Evolutionary conservation across 1,140 invertebrate species (phyloP).

Genomic region (Trichonephila clavipes): DNA sequence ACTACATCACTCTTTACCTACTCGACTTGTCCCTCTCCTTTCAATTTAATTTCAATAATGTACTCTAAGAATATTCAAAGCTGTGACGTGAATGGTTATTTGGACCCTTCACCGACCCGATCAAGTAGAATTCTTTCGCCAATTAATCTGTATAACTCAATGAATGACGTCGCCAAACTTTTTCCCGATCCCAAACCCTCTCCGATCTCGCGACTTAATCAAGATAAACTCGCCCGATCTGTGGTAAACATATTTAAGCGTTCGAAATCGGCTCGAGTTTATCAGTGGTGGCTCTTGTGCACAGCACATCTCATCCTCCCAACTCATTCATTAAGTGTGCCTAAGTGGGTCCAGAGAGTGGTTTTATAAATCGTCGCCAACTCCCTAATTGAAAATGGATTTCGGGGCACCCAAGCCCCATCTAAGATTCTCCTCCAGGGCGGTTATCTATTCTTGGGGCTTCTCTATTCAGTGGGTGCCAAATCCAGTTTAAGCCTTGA

Average conservation of each 20-base stretch:
- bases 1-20: too few species aligned
- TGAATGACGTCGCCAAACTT: background rate
- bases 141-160: too few species aligned
- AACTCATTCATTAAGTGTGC: background rate
- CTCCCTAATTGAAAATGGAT: slow-evolving; percentile 73
- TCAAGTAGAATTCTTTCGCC: too few species aligned
- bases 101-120: too few species aligned
- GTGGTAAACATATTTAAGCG: background rate
- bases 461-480: slow-evolving; percentile 42
- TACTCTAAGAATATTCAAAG: too few species aligned
- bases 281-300: slow-evolving; percentile 7
- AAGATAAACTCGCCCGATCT: background rate
- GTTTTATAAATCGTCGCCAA: slow-evolving; percentile 61
- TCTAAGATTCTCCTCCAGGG: background rate
- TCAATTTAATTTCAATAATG: too few species aligned
- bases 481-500: slow-evolving; percentile 52
- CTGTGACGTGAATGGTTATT: too few species aligned
- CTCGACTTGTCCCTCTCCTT: too few species aligned
- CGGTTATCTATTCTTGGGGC: slow-evolving; percentile 47
- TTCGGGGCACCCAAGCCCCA: background rate
- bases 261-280: background rate
- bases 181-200: background rate
- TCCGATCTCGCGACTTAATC: background rate
- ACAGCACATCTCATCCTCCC: background rate
- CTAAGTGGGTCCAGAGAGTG: slow-evolving; percentile 18